Conservation (phyloP, 2,888 invertebrate species). For the Sphecodes monilicornis region DNA sequence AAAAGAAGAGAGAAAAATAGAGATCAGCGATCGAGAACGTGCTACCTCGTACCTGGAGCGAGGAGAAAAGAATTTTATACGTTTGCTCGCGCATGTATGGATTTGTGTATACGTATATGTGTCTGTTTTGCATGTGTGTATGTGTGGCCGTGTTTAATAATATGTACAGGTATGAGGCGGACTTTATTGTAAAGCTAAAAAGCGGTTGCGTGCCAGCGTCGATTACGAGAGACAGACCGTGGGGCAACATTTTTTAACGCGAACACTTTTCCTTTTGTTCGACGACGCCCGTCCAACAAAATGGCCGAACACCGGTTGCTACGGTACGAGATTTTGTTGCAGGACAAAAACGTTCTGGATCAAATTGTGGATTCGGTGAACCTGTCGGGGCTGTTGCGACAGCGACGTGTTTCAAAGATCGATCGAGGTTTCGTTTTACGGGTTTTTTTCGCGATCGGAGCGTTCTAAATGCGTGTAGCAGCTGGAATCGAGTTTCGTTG, state of each 20-base stretch:
- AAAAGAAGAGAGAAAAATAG: slow-evolving; percentile 21
- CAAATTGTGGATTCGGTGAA: background rate
- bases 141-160: background rate
- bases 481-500: background rate
- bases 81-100: slow-evolving; percentile 12
- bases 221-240: slow-evolving; percentile 25
- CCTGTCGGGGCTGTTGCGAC: background rate
- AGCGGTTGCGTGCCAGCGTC: slow-evolving; percentile 59
- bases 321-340: background rate
- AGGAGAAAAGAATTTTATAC: slow-evolving; percentile 49
- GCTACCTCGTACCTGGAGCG: slow-evolving; percentile 70
- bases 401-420: background rate
- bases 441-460: background rate
- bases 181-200: slow-evolving; percentile 56
- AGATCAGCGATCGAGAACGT: slow-evolving; percentile 62
- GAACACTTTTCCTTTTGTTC: slow-evolving; percentile 14
- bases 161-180: slow-evolving; percentile 31
- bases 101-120: background rate
- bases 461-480: background rate
- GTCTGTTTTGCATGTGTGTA: background rate
- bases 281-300: background rate
- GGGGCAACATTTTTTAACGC: background rate
- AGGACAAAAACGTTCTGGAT: background rate
- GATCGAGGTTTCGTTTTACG: background rate
- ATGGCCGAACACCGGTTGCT: background rate